Evolutionary conservation across 2,797 vertebrate genomes (phyloP), one percentile per base, ranked within the genome.

Genomic region (Mionectes olivaceus): DNA sequence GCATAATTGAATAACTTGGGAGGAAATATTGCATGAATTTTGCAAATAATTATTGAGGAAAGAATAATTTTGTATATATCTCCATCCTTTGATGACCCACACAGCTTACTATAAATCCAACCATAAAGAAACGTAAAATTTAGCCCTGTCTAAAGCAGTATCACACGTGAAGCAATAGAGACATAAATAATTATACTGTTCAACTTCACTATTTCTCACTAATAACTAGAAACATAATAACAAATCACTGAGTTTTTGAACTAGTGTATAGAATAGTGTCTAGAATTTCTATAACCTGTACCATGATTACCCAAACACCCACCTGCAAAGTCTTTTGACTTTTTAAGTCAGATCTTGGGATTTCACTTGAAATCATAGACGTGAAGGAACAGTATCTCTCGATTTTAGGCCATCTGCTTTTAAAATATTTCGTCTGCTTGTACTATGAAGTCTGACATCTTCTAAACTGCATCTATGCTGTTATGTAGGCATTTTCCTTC

Each of bases 91-190:
- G 28, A 35, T 88, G 39, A 89, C 69, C 73, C 60, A 70, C 69
- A 46, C 75, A 83, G n/a, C 37, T 87, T 96, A 49, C 46, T 83
- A 32, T 47, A 96, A 94, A 83, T 91, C 71, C 49, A 89, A 22
- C 37, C 27, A 60, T 27, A 61, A 83, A 64, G 84, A 93, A 86
- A 53, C 9, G 71, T 19, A 91, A 89, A 90, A 44, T 74, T 90
- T 24, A 57, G 27, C 21, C 67, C 22, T 69, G 6, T 83, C 65
- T 84, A 37, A 71, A 67, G 44, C 7, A 23, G 9, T 60, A 35
- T 59, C 33, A 80, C 55, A 17, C 49, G 33, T 91, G 69, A 75
- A 64, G 75, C 76, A 44, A 46, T 41, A 82, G 50, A 41, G 73
- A 47, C 70, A 9, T 83, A 89, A 71, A 65, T 32, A 77, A 70